Evolutionary conservation across 2,888 invertebrate genomes (phyloP).

Genomic region (Pandemis cinnamomeana): DNA sequence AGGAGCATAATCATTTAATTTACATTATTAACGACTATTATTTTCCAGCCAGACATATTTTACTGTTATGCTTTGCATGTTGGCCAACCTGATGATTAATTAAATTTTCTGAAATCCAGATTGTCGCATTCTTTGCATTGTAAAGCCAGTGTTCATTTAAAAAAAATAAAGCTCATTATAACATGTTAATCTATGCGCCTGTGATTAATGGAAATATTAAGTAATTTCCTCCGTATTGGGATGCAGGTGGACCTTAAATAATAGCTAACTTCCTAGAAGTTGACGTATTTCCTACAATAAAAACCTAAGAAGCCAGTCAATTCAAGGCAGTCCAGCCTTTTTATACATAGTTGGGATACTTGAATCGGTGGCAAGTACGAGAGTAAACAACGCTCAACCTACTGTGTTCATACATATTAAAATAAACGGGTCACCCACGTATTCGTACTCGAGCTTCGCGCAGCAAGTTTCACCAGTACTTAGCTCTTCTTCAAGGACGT

Average conservation of each 20-base stretch:
- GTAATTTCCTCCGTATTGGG: slow-evolving; percentile 23
- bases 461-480: background rate
- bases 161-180: slow-evolving; percentile 22
- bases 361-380: background rate
- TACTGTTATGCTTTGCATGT: slow-evolving; percentile 29
- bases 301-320: background rate
- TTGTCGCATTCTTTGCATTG: slow-evolving; percentile 20
- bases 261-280: slow-evolving; percentile 28
- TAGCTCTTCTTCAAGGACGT: background rate
- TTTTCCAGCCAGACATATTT: slow-evolving; percentile 14
- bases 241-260: slow-evolving; percentile 32
- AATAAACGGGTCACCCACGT: slow-evolving; percentile 11
- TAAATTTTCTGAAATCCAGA: slow-evolving; percentile 20
- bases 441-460: background rate
- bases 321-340: background rate
- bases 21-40: background rate
- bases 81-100: slow-evolving; percentile 36
- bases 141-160: slow-evolving; percentile 18
- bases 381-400: background rate
- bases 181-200: background rate
- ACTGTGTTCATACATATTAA: background rate
- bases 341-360: background rate
- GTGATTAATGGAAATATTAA: slow-evolving; percentile 21
- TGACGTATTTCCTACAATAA: background rate
- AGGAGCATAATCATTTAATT: background rate